Conservation (phyloP, 2,888 invertebrate genomes). For the Cenopis cana region DNA sequence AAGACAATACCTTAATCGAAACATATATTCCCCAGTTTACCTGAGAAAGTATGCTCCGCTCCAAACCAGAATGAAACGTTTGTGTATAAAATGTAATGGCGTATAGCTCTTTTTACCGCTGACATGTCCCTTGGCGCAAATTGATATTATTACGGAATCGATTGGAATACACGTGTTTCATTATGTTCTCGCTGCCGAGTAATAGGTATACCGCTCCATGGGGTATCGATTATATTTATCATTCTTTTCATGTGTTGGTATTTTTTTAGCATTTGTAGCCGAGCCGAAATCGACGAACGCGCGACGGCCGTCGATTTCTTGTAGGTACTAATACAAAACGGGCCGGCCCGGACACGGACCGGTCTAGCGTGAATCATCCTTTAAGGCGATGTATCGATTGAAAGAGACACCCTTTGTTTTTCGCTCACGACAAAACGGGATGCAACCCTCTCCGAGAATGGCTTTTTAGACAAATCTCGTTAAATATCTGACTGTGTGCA, state of each 20-base stretch:
- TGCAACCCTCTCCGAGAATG: too few relatives aligned
- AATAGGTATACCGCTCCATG: background rate
- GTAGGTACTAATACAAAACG: too few relatives aligned
- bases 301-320: too few relatives aligned
- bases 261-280: background rate
- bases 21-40: background rate
- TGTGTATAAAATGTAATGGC: background rate
- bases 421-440: too few relatives aligned
- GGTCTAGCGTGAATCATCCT: too few relatives aligned
- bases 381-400: too few relatives aligned
- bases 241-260: background rate
- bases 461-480: too few relatives aligned
- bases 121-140: background rate
- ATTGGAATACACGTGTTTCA: conserved; percentile 10
- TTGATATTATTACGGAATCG: conserved; percentile 7
- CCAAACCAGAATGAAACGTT: background rate
- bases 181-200: background rate
- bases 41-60: background rate
- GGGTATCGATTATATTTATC: background rate
- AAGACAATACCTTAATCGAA: conserved; percentile 1
- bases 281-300: too few relatives aligned
- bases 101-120: background rate
- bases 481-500: too few relatives aligned
- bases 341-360: too few relatives aligned
- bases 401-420: too few relatives aligned